phyloP scores from a whole-genome alignment of 2,797 vertebrate genomes.

The Aldrovandia affinis region DNA sequence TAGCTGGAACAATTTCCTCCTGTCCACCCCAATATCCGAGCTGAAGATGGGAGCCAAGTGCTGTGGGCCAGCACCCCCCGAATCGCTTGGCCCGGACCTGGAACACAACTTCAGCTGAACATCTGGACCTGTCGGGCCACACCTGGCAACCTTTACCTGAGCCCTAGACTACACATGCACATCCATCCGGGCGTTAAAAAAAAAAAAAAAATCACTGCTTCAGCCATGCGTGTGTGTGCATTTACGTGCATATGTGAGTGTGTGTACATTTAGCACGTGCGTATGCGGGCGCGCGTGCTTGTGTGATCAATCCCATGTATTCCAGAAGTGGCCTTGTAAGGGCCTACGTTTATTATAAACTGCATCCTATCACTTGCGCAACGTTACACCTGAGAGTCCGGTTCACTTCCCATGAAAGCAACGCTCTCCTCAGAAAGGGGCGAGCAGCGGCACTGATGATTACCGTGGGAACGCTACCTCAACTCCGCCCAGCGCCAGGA shows the following conservation, averaged over 20 bases:
- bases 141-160: neutral
- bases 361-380: neutral
- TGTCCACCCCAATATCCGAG: slow-evolving; percentile 18
- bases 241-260: neutral
- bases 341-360: neutral
- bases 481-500: neutral
- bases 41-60: neutral
- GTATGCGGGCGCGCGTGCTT: neutral
- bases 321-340: neutral
- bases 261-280: neutral
- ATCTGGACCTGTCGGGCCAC: neutral
- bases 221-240: neutral
- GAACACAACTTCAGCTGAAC: neutral
- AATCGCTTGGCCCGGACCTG: neutral
- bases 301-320: neutral
- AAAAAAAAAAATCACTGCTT: neutral
- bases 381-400: neutral
- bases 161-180: neutral
- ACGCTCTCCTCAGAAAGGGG: neutral
- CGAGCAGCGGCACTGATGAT: neutral
- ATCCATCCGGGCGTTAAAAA: neutral
- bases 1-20: slow-evolving; percentile 31
- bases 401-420: slow-evolving; percentile 1
- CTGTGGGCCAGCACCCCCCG: neutral
- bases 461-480: neutral